A percentile compares a stretch with the other conserved stretches of the same genome.
Conservation (phyloP, 1,140 invertebrate species). For the Trigoniulus corallinus region DNA sequence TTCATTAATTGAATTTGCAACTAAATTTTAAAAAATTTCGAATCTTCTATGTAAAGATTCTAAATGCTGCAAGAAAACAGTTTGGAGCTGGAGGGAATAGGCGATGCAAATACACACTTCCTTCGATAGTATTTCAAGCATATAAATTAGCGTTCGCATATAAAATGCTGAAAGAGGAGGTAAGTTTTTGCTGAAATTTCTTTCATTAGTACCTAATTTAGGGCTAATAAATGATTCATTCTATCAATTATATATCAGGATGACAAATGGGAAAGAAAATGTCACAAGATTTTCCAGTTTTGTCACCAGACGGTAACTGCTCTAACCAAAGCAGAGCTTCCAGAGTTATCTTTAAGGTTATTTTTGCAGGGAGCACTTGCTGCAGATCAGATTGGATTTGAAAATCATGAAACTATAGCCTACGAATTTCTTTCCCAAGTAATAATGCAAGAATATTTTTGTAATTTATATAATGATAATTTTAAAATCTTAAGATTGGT, state of each 20-base stretch:
- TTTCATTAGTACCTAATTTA: constrained; percentile 13
- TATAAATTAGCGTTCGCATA: constrained; percentile 78
- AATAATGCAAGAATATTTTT: not conserved
- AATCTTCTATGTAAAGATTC: constrained; percentile 32
- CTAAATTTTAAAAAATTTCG: not conserved
- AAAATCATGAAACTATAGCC: constrained; percentile 87
- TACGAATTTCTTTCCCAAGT: constrained; percentile 97
- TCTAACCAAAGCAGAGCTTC: constrained; percentile 80
- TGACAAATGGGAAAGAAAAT: constrained; percentile 96
- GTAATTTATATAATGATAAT: too few species aligned
- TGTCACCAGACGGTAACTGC: constrained; percentile 88
- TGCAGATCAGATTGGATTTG: constrained; percentile 78
- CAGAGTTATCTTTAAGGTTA: constrained; percentile 78
- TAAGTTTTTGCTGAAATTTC: constrained; percentile 20
- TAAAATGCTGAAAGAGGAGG: constrained; percentile 52
- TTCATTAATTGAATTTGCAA: not conserved
- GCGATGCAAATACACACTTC: constrained; percentile 77
- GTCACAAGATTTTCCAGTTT: constrained; percentile 95
- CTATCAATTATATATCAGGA: constrained; percentile 37
- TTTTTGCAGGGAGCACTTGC: constrained; percentile 90
- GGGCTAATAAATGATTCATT: constrained; percentile 1
- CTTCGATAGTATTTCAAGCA: constrained; percentile 91
- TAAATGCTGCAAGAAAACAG: constrained; percentile 73
- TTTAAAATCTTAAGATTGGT: too few species aligned
- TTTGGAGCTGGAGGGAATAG: constrained; percentile 71